A percentile compares a stretch with the other conserved stretches of the same genome.
phyloP scores from a whole-genome alignment of 2,113 vertebrate species.

The Oreamnos americanus region DNA sequence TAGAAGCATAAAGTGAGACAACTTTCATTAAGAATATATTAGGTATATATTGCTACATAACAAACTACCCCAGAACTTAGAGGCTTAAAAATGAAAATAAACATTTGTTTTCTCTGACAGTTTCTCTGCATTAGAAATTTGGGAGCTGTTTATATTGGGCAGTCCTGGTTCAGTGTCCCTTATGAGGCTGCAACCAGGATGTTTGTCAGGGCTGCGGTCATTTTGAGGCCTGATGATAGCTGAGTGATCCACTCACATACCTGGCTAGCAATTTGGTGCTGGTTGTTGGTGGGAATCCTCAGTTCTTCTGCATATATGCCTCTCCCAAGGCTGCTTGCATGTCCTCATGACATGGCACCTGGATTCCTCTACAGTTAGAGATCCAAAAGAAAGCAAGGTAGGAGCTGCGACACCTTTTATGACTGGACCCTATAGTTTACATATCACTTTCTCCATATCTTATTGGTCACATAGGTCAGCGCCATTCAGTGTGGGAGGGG shows the following conservation, averaged over 20 bases:
- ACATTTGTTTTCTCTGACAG: neutral
- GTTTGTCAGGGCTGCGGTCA: neutral
- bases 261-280: neutral
- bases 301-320: neutral
- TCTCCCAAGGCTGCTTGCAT: neutral
- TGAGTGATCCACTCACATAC: neutral
- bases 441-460: neutral
- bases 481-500: neutral
- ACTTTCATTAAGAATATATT: neutral
- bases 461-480: neutral
- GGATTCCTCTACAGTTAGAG: neutral
- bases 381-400: neutral
- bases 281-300: neutral
- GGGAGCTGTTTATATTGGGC: neutral
- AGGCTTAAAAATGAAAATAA: neutral
- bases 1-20: neutral
- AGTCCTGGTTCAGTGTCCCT: neutral
- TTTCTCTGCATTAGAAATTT: neutral
- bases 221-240: neutral
- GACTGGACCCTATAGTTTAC: neutral
- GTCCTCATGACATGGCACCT: neutral
- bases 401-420: neutral
- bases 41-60: neutral
- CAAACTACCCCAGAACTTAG: neutral
- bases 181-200: neutral